Conservation (phyloP, 2,113 vertebrate species). For the Pseudorasbora parva region DNA sequence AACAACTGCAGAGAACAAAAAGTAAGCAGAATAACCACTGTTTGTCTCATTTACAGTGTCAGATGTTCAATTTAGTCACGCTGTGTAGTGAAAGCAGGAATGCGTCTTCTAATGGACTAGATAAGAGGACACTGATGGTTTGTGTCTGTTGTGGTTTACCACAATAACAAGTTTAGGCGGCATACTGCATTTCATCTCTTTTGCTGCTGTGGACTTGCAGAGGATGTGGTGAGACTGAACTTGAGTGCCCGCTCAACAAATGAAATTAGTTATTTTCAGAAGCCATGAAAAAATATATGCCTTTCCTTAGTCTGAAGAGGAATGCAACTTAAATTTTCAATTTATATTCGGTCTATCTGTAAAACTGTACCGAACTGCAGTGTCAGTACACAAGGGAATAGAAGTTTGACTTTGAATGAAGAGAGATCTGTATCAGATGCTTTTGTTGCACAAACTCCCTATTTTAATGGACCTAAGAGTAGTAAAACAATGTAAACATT, state of each 20-base stretch:
- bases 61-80: constrained; percentile 60
- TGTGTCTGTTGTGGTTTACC: constrained; percentile 32
- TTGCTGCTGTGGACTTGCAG: neutral
- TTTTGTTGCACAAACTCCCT: neutral
- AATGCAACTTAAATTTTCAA: constrained; percentile 74
- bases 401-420: neutral
- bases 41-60: constrained; percentile 66
- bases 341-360: constrained; percentile 77
- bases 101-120: constrained; percentile 60
- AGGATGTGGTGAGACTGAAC: constrained; percentile 8
- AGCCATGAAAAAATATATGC: constrained; percentile 60
- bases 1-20: neutral
- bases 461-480: neutral
- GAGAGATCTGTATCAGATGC: neutral
- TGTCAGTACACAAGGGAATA: constrained; percentile 14
- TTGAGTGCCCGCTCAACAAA: constrained; percentile 46
- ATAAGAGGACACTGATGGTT: constrained; percentile 59
- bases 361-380: constrained; percentile 56
- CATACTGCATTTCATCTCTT: constrained; percentile 56
- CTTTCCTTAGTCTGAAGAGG: constrained; percentile 62
- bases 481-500: neutral
- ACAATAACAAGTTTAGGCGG: constrained; percentile 26
- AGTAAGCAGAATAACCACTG: constrained; percentile 61
- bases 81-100: constrained; percentile 62
- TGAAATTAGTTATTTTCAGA: constrained; percentile 45